Evolutionary conservation across 2,113 vertebrate species (phyloP), one percentile per base, ranked within the genome.

Genomic region (Daphoenositta chrysoptera): DNA sequence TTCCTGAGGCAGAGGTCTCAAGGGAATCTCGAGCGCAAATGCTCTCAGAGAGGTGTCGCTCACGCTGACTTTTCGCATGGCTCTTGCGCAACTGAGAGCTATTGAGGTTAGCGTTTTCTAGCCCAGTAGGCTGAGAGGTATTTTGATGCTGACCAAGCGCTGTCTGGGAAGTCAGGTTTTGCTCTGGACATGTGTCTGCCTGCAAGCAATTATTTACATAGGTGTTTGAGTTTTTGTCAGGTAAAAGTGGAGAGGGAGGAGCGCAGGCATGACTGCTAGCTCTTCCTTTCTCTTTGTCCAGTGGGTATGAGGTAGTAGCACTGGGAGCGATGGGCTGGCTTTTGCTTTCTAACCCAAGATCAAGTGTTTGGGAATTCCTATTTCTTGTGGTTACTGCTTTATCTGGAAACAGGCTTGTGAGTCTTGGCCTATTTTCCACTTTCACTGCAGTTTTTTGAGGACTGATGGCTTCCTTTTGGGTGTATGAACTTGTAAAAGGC

Each of bases 1-100:
- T 89, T 44, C 83, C 89, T 0, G 72, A 92, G 81, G 90, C 73
- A 82, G 93, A 85, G 16, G 5, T 86, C 61, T 95, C 85, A 4
- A 48, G 76, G 50, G 86, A 63, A 30, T 94, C 90, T 54, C 7
- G 96, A 65, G 92, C n/a, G 76, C 90, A 98, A 12, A 96, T 84
- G 30, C 88, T 76, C 90, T 98, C 98, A 54, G 98, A 98, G 89
- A 98, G 98, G 83, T 97, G 97, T 79, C 97, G 97, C 71, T 97
- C 98, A 19, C 96, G 97, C 33, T 94, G 94, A 27, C 85, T 95
- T 89, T 93, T 65, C 47, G 31, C 54, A 15, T 14, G 90, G 48
- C 94, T 94, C 81, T 71, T 78, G 33, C 11, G 5, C 48, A 91
- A 33, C 76, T 73, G 56, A 23, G 88, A 86, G 50, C 92, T 50